Evolutionary conservation across 2,797 vertebrate species (phyloP), one percentile per base, ranked within the genome.

Genomic region (Galaxias olidus): DNA sequence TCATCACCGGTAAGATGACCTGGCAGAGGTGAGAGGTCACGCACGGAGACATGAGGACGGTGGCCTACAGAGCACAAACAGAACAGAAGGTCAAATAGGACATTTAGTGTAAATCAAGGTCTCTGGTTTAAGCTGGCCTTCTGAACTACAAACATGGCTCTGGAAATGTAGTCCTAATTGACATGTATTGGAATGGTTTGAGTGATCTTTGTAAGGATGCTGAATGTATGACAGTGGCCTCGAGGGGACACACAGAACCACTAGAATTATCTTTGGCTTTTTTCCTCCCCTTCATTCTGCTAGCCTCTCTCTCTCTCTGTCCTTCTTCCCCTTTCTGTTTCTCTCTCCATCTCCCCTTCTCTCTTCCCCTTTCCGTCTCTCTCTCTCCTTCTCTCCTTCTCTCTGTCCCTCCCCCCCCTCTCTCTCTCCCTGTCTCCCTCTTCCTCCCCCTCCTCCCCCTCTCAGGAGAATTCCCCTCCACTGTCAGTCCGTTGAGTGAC

Each of bases 41-140:
- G 53, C 65, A 63, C 52, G 45, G 71, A 61, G 82, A 87, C 91
- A 93, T 92, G 79, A 77, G 66, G 69, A 86, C 40, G 57, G 66
- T 42, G 49, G 63, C 66, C 87, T 89, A 77, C 14, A 64, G 45
- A 58, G 59, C 49, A 52, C 41, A 73, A 69, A 80, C 48, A 76
- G 15, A 75, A 51, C 40, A 6, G 46, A 50, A 30, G 44, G 4
- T 12, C 54, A 42, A 18, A 5, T 42, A 48, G 17, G 60, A n/a
- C n/a, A n/a, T n/a, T n/a, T n/a, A n/a, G n/a, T n/a, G n/a, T 30
- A 2, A 30, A 30, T 30, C 3, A 30, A 30, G 3, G 30, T 2
- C 30, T 30, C 3, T 2, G 30, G 30, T 30, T 30, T 2, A 6
- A 30, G 30, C 30, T 30, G 30, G 3, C 2, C 30, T 30, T 30